Evolutionary conservation across 2,888 invertebrate species (phyloP).

Genomic region (Iphiclides podalirius): DNA sequence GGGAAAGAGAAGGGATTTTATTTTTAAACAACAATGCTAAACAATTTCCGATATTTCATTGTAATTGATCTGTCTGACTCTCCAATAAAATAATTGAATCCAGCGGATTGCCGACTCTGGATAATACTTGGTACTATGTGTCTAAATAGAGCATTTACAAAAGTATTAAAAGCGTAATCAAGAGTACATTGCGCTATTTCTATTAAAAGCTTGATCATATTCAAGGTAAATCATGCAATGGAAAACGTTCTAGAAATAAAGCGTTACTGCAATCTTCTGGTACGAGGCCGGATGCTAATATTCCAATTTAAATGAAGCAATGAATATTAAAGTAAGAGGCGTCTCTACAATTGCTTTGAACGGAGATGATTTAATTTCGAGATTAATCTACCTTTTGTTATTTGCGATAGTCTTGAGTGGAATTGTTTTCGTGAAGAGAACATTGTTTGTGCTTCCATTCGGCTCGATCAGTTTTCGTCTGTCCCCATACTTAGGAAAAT

Average conservation of each 20-base stretch:
- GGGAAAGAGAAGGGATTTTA: neutral
- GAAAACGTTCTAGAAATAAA: neutral
- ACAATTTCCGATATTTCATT: slow-evolving; percentile 2
- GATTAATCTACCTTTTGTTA: neutral
- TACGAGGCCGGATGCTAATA: neutral
- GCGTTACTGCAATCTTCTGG: neutral
- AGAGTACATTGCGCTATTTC: slow-evolving; percentile 1
- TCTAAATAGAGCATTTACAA: neutral
- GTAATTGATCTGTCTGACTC: slow-evolving; percentile 10
- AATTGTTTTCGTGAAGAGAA: no score
- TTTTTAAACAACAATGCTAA: neutral
- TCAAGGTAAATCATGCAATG: neutral
- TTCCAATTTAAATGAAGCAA: neutral
- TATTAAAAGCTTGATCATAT: neutral
- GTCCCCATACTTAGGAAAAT: no score
- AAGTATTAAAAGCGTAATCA: neutral
- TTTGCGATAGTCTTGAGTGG: no score
- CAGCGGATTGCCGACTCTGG: neutral
- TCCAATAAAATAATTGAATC: slow-evolving; percentile 7
- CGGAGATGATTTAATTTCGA: neutral
- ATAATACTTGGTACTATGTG: neutral
- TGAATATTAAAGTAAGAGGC: neutral
- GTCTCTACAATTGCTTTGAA: neutral
- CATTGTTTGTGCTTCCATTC: no score
- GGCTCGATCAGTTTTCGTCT: no score